Evolutionary conservation across 2,797 vertebrate genomes (phyloP).

Genomic region (Protosalanx chinensis): DNA sequence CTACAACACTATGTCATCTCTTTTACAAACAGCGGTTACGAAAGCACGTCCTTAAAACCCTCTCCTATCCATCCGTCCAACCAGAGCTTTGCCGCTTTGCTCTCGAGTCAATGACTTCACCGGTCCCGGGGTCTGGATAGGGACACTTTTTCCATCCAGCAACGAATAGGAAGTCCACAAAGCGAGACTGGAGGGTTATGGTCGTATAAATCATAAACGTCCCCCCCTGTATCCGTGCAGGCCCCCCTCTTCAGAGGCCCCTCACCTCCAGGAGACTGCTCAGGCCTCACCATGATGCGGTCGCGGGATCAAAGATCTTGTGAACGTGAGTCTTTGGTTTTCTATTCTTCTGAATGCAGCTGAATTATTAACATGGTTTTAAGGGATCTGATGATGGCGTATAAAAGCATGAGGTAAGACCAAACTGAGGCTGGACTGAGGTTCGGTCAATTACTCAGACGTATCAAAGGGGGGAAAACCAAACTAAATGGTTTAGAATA

Average conservation of each 20-base stretch:
- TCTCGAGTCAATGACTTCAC: constrained; percentile 51
- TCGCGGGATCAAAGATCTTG: not conserved
- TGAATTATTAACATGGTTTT: constrained; percentile 1
- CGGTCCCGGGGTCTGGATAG: constrained; percentile 15
- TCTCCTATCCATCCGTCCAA: constrained; percentile 15
- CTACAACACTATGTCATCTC: constrained; percentile 63
- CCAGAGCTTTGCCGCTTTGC: constrained; percentile 18
- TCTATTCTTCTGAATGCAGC: not conserved
- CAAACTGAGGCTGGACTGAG: not conserved
- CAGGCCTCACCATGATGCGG: too few relatives aligned
- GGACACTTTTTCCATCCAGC: constrained; percentile 60
- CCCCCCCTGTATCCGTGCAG: constrained; percentile 20
- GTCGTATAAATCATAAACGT: constrained; percentile 48
- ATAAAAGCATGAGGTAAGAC: not conserved
- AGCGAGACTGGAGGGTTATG: constrained; percentile 29
- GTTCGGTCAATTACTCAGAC: not conserved
- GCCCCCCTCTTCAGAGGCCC: not conserved
- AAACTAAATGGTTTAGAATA: not conserved
- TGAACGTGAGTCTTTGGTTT: not conserved
- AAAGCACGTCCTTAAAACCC: constrained; percentile 44
- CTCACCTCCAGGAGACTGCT: too few relatives aligned
- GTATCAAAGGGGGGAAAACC: not conserved
- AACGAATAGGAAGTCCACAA: constrained; percentile 41
- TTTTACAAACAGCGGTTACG: constrained; percentile 60
- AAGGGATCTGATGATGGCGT: not conserved